phyloP scores from a whole-genome alignment of 2,797 vertebrate genomes.

The Leuciscus waleckii region DNA sequence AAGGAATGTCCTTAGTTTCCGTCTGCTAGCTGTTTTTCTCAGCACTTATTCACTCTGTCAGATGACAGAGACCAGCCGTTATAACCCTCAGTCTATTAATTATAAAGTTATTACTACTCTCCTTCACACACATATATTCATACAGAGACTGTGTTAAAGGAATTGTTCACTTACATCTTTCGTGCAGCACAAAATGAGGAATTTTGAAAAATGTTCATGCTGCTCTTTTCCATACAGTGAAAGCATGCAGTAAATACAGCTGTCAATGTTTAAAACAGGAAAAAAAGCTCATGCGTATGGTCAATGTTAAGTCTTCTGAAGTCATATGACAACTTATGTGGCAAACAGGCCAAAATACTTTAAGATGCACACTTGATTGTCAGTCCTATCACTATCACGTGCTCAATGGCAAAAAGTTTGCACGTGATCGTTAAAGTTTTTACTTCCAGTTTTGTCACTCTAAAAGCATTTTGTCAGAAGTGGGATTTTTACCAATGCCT shows the following conservation, averaged over 20 bases:
- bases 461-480: background rate
- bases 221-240: background rate
- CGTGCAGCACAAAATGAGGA: background rate
- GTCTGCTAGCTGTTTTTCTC: slow-evolving; percentile 23
- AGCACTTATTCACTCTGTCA: slow-evolving; percentile 11
- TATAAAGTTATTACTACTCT: slow-evolving; percentile 16
- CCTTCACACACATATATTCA: background rate
- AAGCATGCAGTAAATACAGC: background rate
- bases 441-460: background rate
- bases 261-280: background rate
- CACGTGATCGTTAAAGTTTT: background rate
- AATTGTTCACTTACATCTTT: background rate
- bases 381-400: background rate
- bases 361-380: background rate
- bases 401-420: background rate
- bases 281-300: background rate
- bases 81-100: slow-evolving; percentile 7
- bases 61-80: slow-evolving; percentile 27
- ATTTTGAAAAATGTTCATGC: background rate
- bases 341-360: background rate
- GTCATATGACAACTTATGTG: background rate
- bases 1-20: slow-evolving; percentile 48
- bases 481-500: background rate
- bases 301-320: background rate
- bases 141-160: background rate